Evolutionary conservation across 2,113 vertebrate species (phyloP), one percentile per base, ranked within the genome.

Genomic region (Ochotona curzoniae): DNA sequence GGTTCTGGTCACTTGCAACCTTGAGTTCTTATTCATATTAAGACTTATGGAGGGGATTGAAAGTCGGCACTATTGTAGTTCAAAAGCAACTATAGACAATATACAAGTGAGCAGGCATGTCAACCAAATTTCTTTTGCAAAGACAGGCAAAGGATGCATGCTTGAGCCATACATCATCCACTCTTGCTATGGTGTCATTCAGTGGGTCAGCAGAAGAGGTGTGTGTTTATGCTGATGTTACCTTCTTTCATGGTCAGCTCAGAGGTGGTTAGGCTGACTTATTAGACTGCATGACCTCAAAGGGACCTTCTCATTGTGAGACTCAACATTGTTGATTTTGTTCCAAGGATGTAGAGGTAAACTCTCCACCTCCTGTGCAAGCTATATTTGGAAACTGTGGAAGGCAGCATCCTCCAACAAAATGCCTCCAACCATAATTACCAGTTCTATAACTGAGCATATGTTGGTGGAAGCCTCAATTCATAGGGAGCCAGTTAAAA

Each of bases 401-500:
- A 91, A 87, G 49, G 44, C 73, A 89, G 83, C 69, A 12, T 83
- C 80, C 71, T 94, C 86, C 44, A 69, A 91, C 73, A 64, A 83
- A 85, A 80, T 70, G 87, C 85, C 84, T 91, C 71, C 64, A 70
- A 80, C 81, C 30, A 51, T 71, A 95, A 91, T 67, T 74, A 83
- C 92, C 92, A 93, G 49, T 49, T 95, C 90, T 84, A 8, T 83
- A 93, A 87, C 63, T 87, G 96, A 95, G 64, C 96, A 96, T 96
- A 96, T 97, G 96, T 85, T 95, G 90, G 92, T 49, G 74, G 93
- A 95, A 95, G 75, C 84, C 69, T 95, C 87, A 44, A 87, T 91
- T 95, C 87, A 74, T 14, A 82, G 67, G 2, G 89, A 97, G 96
- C 94, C 96, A 95, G 94, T 95, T 93, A 95, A 84, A 95, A 94